These are phyloP conservation scores for Vanacampus margaritifer DNA, from an alignment of 2,113 vertebrate species.

Conservation along the genomic window DNA sequence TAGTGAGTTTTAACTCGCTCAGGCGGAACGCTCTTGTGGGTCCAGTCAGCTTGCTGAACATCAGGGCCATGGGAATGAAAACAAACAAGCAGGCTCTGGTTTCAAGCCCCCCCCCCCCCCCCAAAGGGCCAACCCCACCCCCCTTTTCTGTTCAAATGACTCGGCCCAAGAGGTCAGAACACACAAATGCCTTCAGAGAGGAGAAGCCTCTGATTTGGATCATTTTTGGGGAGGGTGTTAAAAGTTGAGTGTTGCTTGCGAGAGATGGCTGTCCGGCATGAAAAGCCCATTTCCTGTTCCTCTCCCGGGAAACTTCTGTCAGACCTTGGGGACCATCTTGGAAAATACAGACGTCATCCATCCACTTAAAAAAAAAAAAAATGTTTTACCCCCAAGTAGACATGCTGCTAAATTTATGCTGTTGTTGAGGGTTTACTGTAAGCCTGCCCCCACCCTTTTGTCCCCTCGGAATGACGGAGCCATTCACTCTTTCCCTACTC, in stretches of 20 bases:
- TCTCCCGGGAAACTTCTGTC: conserved; percentile 18
- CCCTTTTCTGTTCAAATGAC: not conserved
- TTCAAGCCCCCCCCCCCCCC: conserved; percentile 36
- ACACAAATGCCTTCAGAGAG: conserved; percentile 10
- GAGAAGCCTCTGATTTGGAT: conserved; percentile 36
- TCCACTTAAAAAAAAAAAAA: not conserved
- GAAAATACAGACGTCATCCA: conserved; percentile 22
- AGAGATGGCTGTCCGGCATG: conserved; percentile 43
- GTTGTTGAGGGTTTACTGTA: conserved; percentile 33
- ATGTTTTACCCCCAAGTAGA: not conserved
- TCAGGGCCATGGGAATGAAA: conserved; percentile 70
- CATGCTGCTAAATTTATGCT: conserved; percentile 29
- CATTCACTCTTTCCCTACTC: not conserved
- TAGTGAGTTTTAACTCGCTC: conserved; percentile 40
- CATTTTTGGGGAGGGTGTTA: conserved; percentile 15
- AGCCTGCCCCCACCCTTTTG: not conserved
- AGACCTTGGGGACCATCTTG: conserved; percentile 8
- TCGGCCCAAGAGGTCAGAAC: conserved; percentile 39
- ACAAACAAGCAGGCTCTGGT: conserved; percentile 60
- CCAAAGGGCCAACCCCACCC: not conserved
- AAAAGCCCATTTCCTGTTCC: conserved; percentile 47
- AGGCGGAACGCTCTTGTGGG: conserved; percentile 44
- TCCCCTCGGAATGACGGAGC: not conserved
- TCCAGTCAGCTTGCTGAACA: conserved; percentile 64
- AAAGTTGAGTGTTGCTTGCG: conserved; percentile 44